Base-by-base conservation (phyloP, 1,140 invertebrate species). In the Stenopsyche tienmushanensis region DNA sequence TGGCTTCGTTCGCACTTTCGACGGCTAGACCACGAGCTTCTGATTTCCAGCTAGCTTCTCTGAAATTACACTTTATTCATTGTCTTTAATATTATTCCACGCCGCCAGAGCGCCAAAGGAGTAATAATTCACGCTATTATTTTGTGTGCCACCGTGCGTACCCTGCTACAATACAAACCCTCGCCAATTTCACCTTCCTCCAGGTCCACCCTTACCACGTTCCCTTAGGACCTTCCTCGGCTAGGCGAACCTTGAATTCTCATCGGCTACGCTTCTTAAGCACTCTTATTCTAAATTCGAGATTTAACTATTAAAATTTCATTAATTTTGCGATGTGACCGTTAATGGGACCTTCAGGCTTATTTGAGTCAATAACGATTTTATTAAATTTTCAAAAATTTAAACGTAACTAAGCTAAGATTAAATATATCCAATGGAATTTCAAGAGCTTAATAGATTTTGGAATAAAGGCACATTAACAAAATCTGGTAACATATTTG, bases 11-110 rank as follows among this genome's bases (percentile, higher is more conserved):
- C n/a, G n/a, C n/a, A n/a, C n/a, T 42, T 42, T 42, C 18, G 2
- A 17, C 41, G 41, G 18, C 15, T 49, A 17, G 18, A 17, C 1
- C 23, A 17, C 45, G 45, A 20, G 10, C 45, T 2, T 9, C n/a
- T 42, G 18, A 13, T 17, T 1, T 17, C 2, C 18, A 42, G 13
- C 41, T 17, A 1, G 15, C 23, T 17, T 20, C 45, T 20, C 45
- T 52, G 44, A 67, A 67, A 67, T 67, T 67, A 67, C 58, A 67
- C 65, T 57, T 67, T 62, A 50, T 58, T 67, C 65, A 67, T 67
- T 67, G 65, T 67, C 59, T 60, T 41, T 62, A 66, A 66, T 66
- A 49, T 39, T 60, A 65, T 66, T 53, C 47, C 41, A 23, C 52
- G 39, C 20, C 29, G 60, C 21, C 53, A 20, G 15, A 15, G 57